Evolutionary conservation across 2,113 vertebrate genomes (phyloP).

Genomic region (Addax nasomaculatus): DNA sequence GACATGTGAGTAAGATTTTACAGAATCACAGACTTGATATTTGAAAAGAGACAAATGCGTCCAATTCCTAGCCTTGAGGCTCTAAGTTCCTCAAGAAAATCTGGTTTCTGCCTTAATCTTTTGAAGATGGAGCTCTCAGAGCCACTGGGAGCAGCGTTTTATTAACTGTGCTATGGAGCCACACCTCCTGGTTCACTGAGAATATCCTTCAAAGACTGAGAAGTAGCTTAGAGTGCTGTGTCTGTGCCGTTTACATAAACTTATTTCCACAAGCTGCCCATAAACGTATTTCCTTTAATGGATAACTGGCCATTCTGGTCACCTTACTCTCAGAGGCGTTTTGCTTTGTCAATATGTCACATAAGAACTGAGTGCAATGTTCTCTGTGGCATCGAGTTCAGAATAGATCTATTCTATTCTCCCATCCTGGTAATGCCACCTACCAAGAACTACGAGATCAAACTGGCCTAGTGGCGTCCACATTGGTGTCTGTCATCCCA

Average conservation of each 20-base stretch:
- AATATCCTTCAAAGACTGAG: neutral
- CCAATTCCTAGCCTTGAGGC: neutral
- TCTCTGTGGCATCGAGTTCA: neutral
- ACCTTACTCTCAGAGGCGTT: neutral
- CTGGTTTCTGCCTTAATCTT: neutral
- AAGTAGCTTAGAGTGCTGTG: neutral
- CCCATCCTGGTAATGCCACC: neutral
- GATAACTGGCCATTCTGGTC: neutral
- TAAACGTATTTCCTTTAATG: neutral
- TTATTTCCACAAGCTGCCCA: neutral
- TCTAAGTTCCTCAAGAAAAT: neutral
- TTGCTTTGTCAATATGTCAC: neutral
- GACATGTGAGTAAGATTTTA: neutral
- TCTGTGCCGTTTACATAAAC: neutral
- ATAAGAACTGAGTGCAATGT: neutral
- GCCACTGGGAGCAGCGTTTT: neutral
- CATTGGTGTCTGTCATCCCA: accelerated
- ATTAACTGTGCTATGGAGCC: neutral
- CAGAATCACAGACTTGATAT: neutral
- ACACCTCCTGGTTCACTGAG: neutral
- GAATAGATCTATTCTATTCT: neutral
- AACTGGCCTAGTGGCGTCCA: accelerated
- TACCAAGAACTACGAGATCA: neutral
- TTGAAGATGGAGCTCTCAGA: neutral
- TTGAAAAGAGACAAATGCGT: neutral